phyloP scores from a whole-genome alignment of 2,888 invertebrate genomes.

The Unio delphinus region DNA sequence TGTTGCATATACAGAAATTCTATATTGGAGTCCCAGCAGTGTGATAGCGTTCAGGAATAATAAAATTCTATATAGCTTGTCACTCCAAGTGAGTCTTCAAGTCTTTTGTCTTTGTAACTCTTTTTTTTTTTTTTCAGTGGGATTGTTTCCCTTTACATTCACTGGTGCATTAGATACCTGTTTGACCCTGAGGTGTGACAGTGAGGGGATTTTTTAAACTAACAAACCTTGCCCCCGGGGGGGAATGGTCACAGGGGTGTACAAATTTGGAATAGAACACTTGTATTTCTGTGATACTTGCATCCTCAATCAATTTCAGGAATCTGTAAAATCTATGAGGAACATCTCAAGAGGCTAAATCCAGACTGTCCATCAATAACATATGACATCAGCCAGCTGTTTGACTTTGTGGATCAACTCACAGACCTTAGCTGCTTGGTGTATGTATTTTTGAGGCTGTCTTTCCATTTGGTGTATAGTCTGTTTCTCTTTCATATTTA shows the following conservation, averaged over 20 bases:
- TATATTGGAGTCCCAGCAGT: no score
- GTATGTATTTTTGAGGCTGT: constrained; percentile 73
- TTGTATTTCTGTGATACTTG: neutral
- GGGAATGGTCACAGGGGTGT: neutral
- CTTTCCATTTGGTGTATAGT: no score
- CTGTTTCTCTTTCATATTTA: no score
- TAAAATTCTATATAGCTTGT: no score
- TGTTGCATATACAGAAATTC: no score
- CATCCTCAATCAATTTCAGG: constrained; percentile 72
- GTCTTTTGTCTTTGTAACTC: no score
- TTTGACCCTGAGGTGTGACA: no score
- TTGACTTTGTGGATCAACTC: constrained; percentile 97
- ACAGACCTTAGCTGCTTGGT: constrained; percentile 96
- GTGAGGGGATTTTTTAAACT: no score
- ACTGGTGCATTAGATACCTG: no score
- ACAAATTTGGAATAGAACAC: neutral
- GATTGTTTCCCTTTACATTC: no score
- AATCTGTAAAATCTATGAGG: constrained; percentile 99
- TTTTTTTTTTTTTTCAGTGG: neutral
- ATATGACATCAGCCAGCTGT: constrained; percentile 97
- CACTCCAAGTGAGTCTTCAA: no score
- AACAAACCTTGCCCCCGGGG: neutral
- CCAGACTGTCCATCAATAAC: constrained; percentile 97
- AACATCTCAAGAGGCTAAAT: constrained; percentile 94
- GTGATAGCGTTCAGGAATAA: no score